Base-by-base conservation (phyloP, 2,797 vertebrate genomes). In the Cygnus olor region DNA sequence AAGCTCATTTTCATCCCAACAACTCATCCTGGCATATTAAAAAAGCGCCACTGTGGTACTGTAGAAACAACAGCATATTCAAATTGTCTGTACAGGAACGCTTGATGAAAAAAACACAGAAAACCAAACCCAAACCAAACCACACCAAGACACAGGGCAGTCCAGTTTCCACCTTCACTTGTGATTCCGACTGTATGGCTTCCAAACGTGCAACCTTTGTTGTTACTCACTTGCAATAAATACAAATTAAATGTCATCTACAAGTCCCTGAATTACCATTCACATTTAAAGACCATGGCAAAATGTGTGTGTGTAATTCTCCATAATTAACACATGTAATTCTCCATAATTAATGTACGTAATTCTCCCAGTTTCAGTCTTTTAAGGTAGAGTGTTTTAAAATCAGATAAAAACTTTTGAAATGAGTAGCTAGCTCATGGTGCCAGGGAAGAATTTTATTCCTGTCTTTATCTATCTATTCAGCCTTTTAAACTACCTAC, bases 391-490 rank as follows among this genome's bases (percentile, higher is more conserved):
- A 3, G 34, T 27, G 85, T 74, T 68, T 79, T 72, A 14, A 69
- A 86, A 61, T 65, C 47, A 6, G 1, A 54, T 57, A 11, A 93
- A 84, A 81, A 9, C 38, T 69, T 88, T 81, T 51, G 40, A 72
- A 91, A 79, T 10, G 14, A 47, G 18, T 69, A 0, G 0, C 40
- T 69, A 0, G 0, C 40, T 76, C 38, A 16, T 42, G 18, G 57
- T 93, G 51, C 66, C 38, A 66, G 63, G 34, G 45, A 88, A 32
- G 38, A 54, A 69, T 57, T 92, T 72, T 2, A 27, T 84, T 90
- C 22, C 49, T 34, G 3, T 40, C 24, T 56, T 3, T 38, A 2
- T 49, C 24, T 58, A 5, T 45, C 40, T 78, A 13, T 70, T 54
- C 49, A 72, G 19, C 38, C 28, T 14, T 71, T 90, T 76, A 81